Evolutionary conservation across 2,113 vertebrate species (phyloP).

Genomic region (Prinia subflava): DNA sequence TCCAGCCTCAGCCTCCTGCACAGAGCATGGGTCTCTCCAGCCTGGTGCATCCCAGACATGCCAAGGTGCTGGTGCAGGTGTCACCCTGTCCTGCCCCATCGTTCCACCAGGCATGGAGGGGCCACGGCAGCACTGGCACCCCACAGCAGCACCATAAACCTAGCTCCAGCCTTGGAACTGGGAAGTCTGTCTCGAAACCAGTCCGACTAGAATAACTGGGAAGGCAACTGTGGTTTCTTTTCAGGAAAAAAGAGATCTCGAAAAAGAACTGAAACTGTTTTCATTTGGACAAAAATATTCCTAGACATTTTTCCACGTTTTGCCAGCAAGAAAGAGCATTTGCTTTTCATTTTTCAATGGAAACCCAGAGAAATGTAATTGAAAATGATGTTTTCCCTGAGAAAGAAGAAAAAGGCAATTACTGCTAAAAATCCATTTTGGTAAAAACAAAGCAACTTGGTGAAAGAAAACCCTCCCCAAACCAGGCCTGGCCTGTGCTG

Average conservation of each 20-base stretch:
- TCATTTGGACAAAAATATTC: conserved; percentile 59
- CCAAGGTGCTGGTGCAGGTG: not conserved
- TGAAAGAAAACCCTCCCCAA: not conserved
- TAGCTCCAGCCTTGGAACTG: not conserved
- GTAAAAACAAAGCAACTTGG: conserved; percentile 12
- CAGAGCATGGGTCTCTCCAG: not conserved
- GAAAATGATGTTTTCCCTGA: conserved; percentile 27
- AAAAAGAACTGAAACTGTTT: conserved; percentile 60
- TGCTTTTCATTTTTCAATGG: conserved; percentile 63
- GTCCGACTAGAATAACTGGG: conserved; percentile 60
- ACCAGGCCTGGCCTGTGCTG: not conserved
- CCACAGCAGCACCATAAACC: not conserved
- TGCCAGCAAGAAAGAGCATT: conserved; percentile 26
- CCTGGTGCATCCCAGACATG: not conserved
- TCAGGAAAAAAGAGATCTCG: conserved; percentile 49
- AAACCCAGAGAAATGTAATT: conserved; percentile 46
- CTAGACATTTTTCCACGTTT: conserved; percentile 55
- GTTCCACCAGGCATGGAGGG: accelerated
- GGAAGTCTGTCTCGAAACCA: conserved; percentile 51
- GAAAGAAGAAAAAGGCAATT: not conserved
- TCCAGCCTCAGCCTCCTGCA: not conserved
- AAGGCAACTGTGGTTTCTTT: conserved; percentile 61
- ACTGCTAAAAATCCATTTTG: conserved; percentile 15
- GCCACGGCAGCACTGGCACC: accelerated
- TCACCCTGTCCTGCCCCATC: not conserved